These are phyloP conservation scores for Trissolcus japonicus DNA, from an alignment of 2,888 invertebrate species.

Conservation along the genomic window DNA sequence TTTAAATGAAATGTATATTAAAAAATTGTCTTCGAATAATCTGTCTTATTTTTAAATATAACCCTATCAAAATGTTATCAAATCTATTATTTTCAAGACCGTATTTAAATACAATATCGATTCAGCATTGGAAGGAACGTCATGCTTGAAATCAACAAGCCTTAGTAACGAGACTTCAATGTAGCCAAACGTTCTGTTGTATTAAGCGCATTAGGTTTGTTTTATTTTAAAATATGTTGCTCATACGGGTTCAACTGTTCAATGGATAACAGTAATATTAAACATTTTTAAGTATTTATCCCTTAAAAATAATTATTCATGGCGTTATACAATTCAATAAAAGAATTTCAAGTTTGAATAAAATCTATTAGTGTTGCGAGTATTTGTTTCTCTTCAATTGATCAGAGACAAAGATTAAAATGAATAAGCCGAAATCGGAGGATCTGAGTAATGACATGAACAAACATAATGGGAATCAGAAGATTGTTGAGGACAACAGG, in stretches of 20 bases:
- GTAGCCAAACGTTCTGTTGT: constrained; percentile 14
- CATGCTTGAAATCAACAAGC: constrained; percentile 27
- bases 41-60: constrained; percentile 5
- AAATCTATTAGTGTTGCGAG: too few relatives aligned
- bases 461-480: not conserved
- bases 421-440: constrained; percentile 12
- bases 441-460: constrained; percentile 8
- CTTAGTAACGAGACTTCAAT: constrained; percentile 30
- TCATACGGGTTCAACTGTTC: constrained; percentile 21
- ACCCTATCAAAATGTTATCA: constrained; percentile 7
- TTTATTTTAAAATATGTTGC: not conserved
- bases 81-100: not conserved
- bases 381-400: too few relatives aligned
- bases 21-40: not conserved
- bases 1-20: constrained; percentile 35
- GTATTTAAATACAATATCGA: constrained; percentile 40
- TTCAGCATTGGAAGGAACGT: constrained; percentile 15
- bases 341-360: too few relatives aligned
- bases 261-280: not conserved
- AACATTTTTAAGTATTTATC: not conserved
- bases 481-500: constrained; percentile 24
- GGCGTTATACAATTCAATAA: not conserved
- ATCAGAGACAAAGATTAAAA: not conserved
- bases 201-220: not conserved
- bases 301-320: not conserved